These are phyloP conservation scores for Cataglyphis albicans DNA, from an alignment of 2,888 invertebrate genomes.

Conservation along the genomic window DNA sequence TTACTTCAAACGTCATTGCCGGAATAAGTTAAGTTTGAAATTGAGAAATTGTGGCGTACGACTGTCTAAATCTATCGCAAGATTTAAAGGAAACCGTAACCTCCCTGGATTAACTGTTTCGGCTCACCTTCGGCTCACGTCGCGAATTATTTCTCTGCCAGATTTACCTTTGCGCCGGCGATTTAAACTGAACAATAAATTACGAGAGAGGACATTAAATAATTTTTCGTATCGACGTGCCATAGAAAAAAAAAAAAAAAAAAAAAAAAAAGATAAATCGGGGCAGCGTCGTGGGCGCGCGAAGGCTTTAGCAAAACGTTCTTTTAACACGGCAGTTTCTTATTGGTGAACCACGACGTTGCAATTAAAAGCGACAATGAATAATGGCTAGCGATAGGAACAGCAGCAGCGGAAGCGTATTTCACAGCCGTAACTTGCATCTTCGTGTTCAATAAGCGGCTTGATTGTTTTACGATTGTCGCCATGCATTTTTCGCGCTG, in stretches of 20 bases:
- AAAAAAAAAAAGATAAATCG: constrained; percentile 41
- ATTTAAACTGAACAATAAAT: constrained; percentile 39
- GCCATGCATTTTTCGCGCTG: constrained; percentile 43
- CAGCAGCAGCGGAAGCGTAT: not conserved
- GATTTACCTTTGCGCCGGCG: constrained; percentile 10
- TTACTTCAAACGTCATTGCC: not conserved
- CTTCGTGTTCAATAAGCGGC: constrained; percentile 54
- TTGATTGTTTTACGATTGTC: constrained; percentile 56
- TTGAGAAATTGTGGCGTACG: not conserved
- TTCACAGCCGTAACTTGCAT: constrained; percentile 29
- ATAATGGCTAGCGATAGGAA: constrained; percentile 37
- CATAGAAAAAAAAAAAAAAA: constrained; percentile 15
- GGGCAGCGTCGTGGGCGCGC: constrained; percentile 5
- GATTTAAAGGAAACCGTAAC: not conserved
- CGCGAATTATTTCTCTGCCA: constrained; percentile 17
- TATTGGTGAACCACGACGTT: constrained; percentile 51
- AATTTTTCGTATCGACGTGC: constrained; percentile 42
- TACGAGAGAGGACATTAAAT: constrained; percentile 12
- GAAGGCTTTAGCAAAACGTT: constrained; percentile 36
- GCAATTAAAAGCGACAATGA: constrained; percentile 54
- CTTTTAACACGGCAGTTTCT: constrained; percentile 45
- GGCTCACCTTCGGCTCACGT: not conserved
- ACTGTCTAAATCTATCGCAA: not conserved
- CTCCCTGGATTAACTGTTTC: not conserved
- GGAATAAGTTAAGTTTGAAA: not conserved